A percentile compares a stretch with the other conserved stretches of the same genome.
These are phyloP conservation scores for Panorpa germanica DNA, from an alignment of 2,888 invertebrate genomes.

Conservation along the genomic window DNA sequence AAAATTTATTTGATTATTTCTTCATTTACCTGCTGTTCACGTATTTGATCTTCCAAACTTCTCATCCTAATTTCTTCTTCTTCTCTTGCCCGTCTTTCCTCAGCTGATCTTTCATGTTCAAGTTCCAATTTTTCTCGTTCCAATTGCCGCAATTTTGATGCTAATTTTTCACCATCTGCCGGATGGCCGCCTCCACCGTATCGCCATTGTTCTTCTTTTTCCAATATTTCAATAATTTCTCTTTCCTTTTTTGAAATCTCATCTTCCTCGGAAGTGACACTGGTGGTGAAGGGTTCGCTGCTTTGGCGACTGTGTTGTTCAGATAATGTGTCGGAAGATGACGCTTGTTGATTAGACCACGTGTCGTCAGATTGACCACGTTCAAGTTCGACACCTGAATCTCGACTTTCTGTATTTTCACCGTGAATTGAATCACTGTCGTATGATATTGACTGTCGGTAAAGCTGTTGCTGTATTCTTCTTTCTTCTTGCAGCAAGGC, in stretches of 20 bases:
- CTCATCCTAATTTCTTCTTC: conserved; percentile 34
- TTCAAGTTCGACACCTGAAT: conserved; percentile 61
- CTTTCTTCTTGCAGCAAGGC: conserved; percentile 64
- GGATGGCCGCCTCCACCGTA: too few species aligned
- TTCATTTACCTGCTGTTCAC: conserved; percentile 39
- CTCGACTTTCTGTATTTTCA: conserved; percentile 43
- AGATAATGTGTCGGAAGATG: conserved; percentile 28
- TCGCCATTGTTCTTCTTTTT: conserved; percentile 39
- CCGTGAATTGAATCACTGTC: conserved; percentile 26
- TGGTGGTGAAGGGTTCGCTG: conserved; percentile 58
- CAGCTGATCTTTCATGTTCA: conserved; percentile 21
- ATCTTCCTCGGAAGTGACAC: conserved; percentile 61
- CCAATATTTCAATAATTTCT: conserved; percentile 42
- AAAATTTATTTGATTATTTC: conserved; percentile 1
- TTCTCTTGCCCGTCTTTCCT: conserved; percentile 18
- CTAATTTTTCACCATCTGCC: conserved; percentile 33
- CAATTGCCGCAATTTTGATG: conserved; percentile 30
- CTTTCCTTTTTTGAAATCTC: conserved; percentile 45
- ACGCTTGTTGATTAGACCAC: conserved; percentile 34
- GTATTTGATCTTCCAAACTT: conserved; percentile 40
- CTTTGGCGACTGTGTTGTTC: conserved; percentile 62
- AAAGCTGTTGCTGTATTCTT: conserved; percentile 55
- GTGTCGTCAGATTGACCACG: conserved; percentile 34
- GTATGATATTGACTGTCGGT: conserved; percentile 50
- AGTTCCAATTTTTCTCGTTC: conserved; percentile 28